These are phyloP conservation scores for Alviniconcha marisindica DNA, from an alignment of 1,140 invertebrate genomes.

Conservation along the genomic window DNA sequence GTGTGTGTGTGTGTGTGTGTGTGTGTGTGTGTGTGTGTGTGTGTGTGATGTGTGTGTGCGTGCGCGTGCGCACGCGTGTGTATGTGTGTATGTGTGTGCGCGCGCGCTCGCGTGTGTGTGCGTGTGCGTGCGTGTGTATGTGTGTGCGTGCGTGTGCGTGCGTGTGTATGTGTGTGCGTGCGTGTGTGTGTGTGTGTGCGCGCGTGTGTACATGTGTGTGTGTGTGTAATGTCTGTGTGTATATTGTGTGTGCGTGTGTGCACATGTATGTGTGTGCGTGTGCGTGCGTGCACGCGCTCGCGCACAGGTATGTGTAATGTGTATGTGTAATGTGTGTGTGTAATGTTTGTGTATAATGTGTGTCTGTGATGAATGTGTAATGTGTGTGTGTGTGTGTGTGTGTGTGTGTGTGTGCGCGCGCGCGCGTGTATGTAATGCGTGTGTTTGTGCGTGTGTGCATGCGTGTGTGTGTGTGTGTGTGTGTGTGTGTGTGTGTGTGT, in stretches of 20 bases:
- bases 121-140: neutral
- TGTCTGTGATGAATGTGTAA: too few relatives aligned
- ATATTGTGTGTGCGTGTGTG: neutral
- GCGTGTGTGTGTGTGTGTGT: slow-evolving; percentile 34
- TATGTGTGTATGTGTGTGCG: slow-evolving; percentile 14
- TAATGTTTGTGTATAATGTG: too few relatives aligned
- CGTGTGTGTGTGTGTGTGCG: neutral
- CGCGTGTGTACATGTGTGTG: slow-evolving; percentile 12
- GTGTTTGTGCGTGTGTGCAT: too few relatives aligned
- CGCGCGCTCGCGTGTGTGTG: neutral
- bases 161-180: neutral
- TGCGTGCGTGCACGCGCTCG: neutral
- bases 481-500: slow-evolving; percentile 31
- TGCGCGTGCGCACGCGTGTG: neutral
- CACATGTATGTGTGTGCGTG: slow-evolving; percentile 2
- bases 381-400: neutral
- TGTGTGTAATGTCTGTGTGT: neutral
- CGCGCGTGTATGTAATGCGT: neutral
- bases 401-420: neutral
- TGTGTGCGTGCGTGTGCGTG: neutral
- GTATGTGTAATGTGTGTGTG: too few relatives aligned
- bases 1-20: neutral
- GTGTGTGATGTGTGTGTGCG: neutral
- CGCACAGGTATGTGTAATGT: too few relatives aligned
- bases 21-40: neutral